Evolutionary conservation across 2,113 vertebrate genomes (phyloP).

Genomic region (Butastur rufipennis): DNA sequence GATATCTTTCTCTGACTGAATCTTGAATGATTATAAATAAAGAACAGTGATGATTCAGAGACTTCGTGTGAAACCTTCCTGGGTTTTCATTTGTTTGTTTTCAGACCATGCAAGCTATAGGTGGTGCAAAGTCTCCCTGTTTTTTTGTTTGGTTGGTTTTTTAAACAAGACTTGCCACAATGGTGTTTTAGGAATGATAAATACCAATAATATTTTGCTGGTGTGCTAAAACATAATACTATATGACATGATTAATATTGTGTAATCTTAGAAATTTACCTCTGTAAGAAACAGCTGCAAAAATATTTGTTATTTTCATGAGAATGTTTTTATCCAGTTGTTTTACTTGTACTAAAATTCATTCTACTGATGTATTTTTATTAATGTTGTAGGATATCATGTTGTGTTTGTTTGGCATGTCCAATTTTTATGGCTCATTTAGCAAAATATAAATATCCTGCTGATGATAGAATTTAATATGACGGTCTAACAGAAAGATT

Average conservation of each 20-base stretch:
- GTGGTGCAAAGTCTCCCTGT: background rate
- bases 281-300: background rate
- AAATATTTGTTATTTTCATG: conserved; percentile 1
- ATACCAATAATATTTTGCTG: background rate
- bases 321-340: background rate
- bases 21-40: background rate
- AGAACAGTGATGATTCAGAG: background rate
- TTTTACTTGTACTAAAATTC: background rate
- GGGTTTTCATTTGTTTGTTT: background rate
- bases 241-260: background rate
- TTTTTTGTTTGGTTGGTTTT: background rate
- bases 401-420: background rate
- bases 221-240: background rate
- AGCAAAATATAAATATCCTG: conserved; percentile 8
- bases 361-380: background rate
- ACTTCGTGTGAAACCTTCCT: background rate
- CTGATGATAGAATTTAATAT: background rate
- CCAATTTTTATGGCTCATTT: background rate
- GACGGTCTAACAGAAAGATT: background rate
- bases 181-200: background rate
- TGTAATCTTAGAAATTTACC: background rate
- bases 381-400: background rate
- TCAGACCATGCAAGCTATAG: background rate
- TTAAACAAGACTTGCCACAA: background rate
- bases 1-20: background rate